Conservation (phyloP, 2,113 vertebrate genomes). For the Chaetodon auriga region DNA sequence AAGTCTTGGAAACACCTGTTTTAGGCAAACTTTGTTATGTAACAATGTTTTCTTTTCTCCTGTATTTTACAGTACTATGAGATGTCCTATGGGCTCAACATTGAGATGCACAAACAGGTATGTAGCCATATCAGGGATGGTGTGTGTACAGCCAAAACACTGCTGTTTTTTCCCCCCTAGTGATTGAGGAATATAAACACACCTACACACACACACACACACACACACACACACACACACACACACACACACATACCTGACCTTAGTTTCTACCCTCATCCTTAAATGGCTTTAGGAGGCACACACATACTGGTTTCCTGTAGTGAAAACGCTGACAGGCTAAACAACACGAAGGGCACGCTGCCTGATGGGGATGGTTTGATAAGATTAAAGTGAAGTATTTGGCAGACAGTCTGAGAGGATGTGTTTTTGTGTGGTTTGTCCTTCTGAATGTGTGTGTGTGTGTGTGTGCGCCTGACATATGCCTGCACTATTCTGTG, state of each 20-base stretch:
- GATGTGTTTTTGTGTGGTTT: slow-evolving; percentile 61
- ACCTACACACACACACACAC: not conserved
- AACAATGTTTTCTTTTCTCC: slow-evolving; percentile 17
- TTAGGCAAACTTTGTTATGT: not conserved
- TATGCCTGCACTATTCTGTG: slow-evolving; percentile 46
- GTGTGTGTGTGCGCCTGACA: not conserved
- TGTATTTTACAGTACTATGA: slow-evolving; percentile 90
- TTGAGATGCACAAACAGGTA: slow-evolving; percentile 98
- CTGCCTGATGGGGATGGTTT: slow-evolving; percentile 79
- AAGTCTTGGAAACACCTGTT: not conserved
- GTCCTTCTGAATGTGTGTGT: slow-evolving; percentile 31
- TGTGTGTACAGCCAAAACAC: slow-evolving; percentile 68
- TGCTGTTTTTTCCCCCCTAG: not conserved
- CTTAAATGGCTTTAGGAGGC: slow-evolving; percentile 59
- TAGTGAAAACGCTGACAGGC: slow-evolving; percentile 82
- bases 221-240: slow-evolving; percentile 11
- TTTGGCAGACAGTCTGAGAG: slow-evolving; percentile 77
- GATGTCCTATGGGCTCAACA: slow-evolving; percentile 96
- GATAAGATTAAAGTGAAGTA: slow-evolving; percentile 85
- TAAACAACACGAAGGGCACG: slow-evolving; percentile 74
- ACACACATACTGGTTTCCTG: slow-evolving; percentile 67
- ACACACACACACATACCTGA: slow-evolving; percentile 58
- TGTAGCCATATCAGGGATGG: slow-evolving; percentile 74
- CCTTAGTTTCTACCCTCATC: slow-evolving; percentile 74
- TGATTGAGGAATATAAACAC: slow-evolving; percentile 59